These are phyloP conservation scores for Sebastolobus altivelis DNA, from an alignment of 2,797 vertebrate genomes.

Conservation along the genomic window DNA sequence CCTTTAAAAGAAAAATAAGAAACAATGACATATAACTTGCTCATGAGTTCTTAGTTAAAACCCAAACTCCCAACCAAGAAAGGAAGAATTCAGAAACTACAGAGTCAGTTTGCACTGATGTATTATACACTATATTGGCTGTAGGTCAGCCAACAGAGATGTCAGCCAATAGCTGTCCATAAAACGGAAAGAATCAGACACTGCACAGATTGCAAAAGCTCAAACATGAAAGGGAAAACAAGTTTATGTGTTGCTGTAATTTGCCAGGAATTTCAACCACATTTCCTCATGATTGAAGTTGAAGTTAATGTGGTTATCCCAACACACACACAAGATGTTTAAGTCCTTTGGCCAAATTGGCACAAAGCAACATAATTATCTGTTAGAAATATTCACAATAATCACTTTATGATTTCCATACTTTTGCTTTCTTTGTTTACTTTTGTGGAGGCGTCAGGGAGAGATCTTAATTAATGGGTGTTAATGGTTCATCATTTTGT, in stretches of 20 bases:
- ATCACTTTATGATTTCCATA: neutral
- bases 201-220: neutral
- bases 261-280: neutral
- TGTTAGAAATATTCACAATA: neutral
- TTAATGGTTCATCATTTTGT: conserved; percentile 86
- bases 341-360: neutral
- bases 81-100: neutral
- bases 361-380: neutral
- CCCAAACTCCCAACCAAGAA: neutral
- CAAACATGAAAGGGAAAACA: neutral
- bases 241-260: neutral
- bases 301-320: neutral
- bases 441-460: neutral
- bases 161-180: conserved; percentile 7
- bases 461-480: conserved; percentile 81
- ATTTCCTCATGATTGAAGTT: neutral
- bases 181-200: conserved; percentile 2
- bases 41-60: neutral
- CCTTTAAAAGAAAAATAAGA: neutral
- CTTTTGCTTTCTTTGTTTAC: neutral
- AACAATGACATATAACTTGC: neutral
- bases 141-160: conserved; percentile 1
- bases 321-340: neutral
- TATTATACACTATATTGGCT: neutral
- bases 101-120: neutral